These are phyloP conservation scores for Eupeodes latifasciatus DNA, from an alignment of 2,888 invertebrate species.

Conservation along the genomic window DNA sequence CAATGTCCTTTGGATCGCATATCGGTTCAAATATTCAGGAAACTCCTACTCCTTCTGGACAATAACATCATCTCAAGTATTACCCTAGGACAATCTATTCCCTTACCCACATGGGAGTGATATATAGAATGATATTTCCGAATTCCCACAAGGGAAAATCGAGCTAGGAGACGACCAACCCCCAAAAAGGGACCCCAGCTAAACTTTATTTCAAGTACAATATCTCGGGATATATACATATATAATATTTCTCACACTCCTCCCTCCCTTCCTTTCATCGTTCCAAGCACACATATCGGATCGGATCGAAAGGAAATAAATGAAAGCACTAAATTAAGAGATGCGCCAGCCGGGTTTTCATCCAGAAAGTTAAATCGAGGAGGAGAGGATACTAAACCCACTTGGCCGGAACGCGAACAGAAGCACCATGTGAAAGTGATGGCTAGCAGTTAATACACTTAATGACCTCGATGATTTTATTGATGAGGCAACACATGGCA, in stretches of 20 bases:
- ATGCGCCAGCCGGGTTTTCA: constrained; percentile 69
- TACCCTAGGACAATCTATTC: constrained; percentile 59
- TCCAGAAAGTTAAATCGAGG: constrained; percentile 27
- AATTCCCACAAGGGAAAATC: neutral
- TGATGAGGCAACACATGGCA: constrained; percentile 81
- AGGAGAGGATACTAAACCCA: constrained; percentile 36
- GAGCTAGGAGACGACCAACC: neutral
- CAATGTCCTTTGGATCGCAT: constrained; percentile 65
- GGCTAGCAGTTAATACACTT: constrained; percentile 84
- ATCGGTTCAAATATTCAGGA: constrained; percentile 69
- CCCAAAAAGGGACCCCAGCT: constrained; percentile 39
- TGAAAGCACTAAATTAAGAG: constrained; percentile 76
- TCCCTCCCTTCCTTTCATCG: too few relatives aligned
- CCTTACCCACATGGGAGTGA: constrained; percentile 53
- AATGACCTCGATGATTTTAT: constrained; percentile 84
- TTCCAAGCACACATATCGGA: constrained; percentile 6
- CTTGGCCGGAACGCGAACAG: constrained; percentile 42
- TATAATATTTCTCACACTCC: constrained; percentile 40
- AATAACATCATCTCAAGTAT: constrained; percentile 70
- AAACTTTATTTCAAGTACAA: constrained; percentile 32
- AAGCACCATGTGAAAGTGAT: constrained; percentile 82
- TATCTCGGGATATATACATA: constrained; percentile 4
- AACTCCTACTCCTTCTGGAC: constrained; percentile 34
- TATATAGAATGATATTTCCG: constrained; percentile 37
- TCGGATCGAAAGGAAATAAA: constrained; percentile 68